phyloP scores from a whole-genome alignment of 2,113 vertebrate species.

The Psephotus haematonotus region DNA sequence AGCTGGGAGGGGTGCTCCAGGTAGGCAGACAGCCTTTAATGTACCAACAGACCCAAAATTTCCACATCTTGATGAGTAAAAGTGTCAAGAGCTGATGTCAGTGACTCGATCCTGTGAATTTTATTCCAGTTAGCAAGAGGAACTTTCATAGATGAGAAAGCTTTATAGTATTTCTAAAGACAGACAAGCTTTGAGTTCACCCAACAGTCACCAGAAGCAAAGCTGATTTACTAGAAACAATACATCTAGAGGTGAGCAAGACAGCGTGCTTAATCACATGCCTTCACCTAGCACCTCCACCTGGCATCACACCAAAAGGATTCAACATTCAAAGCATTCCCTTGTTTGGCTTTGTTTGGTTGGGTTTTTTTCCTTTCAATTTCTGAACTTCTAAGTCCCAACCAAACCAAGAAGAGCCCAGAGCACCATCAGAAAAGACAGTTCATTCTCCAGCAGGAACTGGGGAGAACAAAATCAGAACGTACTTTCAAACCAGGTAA shows the following conservation, averaged over 20 bases:
- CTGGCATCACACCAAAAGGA: conserved; percentile 17
- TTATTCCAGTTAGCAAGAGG: not conserved
- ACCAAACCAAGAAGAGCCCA: not conserved
- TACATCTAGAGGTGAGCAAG: not conserved
- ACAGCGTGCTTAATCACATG: not conserved
- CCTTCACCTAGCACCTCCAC: not conserved
- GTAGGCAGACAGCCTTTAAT: not conserved
- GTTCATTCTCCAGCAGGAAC: not conserved
- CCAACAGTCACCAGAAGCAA: not conserved
- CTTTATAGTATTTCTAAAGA: not conserved
- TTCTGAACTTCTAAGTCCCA: not conserved
- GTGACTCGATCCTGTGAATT: not conserved
- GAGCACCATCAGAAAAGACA: not conserved
- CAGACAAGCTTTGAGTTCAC: not conserved
- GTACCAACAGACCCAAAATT: not conserved
- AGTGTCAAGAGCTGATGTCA: not conserved
- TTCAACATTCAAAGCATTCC: not conserved
- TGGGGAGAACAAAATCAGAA: not conserved
- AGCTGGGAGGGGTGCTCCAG: not conserved
- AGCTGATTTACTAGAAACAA: conserved; percentile 11
- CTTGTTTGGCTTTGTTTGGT: not conserved
- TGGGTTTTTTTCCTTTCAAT: not conserved
- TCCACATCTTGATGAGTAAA: fast-evolving
- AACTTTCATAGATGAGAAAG: not conserved
- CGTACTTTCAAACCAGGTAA: conserved; percentile 33